phyloP scores from a whole-genome alignment of 1,140 invertebrate genomes.

The Dufourea novaeangliae region DNA sequence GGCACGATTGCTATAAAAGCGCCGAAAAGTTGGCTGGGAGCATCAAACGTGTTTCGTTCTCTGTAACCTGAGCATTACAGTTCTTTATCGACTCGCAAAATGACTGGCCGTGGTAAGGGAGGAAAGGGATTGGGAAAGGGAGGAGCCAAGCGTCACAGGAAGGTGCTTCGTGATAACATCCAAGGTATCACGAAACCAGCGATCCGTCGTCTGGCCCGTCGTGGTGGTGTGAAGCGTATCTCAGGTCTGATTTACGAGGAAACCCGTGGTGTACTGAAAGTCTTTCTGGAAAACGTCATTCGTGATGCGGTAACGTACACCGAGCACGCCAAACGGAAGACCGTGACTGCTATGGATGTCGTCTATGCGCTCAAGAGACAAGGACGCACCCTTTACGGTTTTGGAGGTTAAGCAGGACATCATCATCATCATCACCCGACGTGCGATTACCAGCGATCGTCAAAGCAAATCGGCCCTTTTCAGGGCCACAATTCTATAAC shows the following conservation, averaged over 20 bases:
- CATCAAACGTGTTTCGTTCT: background rate
- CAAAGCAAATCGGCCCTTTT: slow-evolving; percentile 48
- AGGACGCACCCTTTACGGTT: slow-evolving; percentile 87
- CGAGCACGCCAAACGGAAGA: slow-evolving; percentile 58
- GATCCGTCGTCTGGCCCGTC: slow-evolving; percentile 57
- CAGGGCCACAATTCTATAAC: slow-evolving; percentile 44
- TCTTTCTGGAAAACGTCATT: slow-evolving; percentile 60
- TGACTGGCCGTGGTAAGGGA: slow-evolving; percentile 86
- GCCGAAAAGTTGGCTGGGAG: accelerated
- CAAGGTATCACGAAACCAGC: slow-evolving; percentile 81
- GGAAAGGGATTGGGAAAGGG: slow-evolving; percentile 87
- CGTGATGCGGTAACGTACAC: slow-evolving; percentile 62
- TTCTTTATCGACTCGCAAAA: slow-evolving; percentile 53
- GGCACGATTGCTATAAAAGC: background rate
- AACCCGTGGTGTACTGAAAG: slow-evolving; percentile 59
- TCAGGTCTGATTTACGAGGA: slow-evolving; percentile 63
- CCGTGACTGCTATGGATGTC: slow-evolving; percentile 60
- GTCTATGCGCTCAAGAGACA: slow-evolving; percentile 60
- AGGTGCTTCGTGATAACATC: slow-evolving; percentile 67
- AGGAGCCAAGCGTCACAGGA: slow-evolving; percentile 45
- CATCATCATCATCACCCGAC: background rate
- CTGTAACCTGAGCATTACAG: background rate
- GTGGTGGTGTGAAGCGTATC: slow-evolving; percentile 60
- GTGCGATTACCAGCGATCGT: background rate
- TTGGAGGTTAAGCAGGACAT: slow-evolving; percentile 83